A percentile compares a stretch with the other conserved stretches of the same genome.
These are phyloP conservation scores for Aulostomus chinensis DNA, from an alignment of 2,797 vertebrate genomes.

Conservation along the genomic window DNA sequence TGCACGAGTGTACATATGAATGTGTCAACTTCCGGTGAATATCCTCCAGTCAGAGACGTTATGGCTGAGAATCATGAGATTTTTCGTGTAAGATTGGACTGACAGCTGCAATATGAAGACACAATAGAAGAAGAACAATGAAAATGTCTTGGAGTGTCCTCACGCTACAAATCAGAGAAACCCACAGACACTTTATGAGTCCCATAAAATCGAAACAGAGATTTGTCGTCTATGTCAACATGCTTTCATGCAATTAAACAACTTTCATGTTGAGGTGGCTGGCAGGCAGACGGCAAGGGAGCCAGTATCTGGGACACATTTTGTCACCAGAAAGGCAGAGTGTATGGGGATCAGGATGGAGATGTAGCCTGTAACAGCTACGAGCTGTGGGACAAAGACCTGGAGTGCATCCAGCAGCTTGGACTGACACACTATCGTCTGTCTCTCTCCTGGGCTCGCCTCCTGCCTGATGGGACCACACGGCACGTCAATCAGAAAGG, in stretches of 20 bases:
- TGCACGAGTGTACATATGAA: no score
- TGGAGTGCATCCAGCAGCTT: conserved; percentile 93
- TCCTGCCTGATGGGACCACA: conserved; percentile 93
- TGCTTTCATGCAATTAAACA: conserved; percentile 16
- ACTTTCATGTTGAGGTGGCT: conserved; percentile 82
- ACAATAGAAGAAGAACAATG: background rate
- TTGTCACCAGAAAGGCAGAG: conserved; percentile 86
- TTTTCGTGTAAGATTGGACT: no score
- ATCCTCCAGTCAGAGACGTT: background rate
- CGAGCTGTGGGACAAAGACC: conserved; percentile 92
- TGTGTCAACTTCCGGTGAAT: background rate
- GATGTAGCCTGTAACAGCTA: conserved; percentile 95
- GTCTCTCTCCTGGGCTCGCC: conserved; percentile 95
- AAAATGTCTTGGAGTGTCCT: background rate
- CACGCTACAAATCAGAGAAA: background rate
- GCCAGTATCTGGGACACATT: conserved; percentile 93
- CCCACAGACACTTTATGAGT: background rate
- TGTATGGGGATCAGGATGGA: conserved; percentile 89
- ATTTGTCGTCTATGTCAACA: conserved; percentile 15
- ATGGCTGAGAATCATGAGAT: background rate
- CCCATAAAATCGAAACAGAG: conserved; percentile 6
- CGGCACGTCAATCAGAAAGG: conserved; percentile 91
- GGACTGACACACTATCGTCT: conserved; percentile 95
- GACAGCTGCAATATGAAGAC: no score
- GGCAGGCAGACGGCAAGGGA: conserved; percentile 88